Conservation (phyloP, 2,888 invertebrate genomes). For the Deilephila elpenor region DNA sequence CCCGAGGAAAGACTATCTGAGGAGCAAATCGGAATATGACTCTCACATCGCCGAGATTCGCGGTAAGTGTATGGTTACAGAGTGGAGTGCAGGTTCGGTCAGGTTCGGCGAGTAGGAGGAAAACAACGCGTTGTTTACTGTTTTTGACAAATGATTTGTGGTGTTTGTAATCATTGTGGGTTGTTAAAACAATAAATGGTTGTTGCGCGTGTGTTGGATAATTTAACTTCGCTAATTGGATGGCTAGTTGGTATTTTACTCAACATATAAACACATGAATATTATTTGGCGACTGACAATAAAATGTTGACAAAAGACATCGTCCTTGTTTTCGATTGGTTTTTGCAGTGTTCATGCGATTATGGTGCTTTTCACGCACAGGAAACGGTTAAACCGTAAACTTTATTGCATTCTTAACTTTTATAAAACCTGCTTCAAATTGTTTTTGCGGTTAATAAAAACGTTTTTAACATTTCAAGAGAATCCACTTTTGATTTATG, state of each 20-base stretch:
- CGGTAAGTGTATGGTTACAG: constrained; percentile 84
- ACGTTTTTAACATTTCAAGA: constrained; percentile 3
- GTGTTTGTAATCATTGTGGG: not conserved
- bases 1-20: constrained; percentile 88
- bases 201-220: not conserved
- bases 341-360: not conserved
- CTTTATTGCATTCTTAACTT: constrained; percentile 6
- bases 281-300: too few relatives aligned
- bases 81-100: not conserved
- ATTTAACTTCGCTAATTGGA: too few relatives aligned
- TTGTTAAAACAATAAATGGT: not conserved
- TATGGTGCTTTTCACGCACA: not conserved
- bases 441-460: constrained; percentile 1
- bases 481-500: not conserved
- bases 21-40: constrained; percentile 93
- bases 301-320: not conserved
- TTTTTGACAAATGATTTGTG: not conserved
- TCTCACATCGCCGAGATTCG: constrained; percentile 93
- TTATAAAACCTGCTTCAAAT: not conserved
- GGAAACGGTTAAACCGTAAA: not conserved
- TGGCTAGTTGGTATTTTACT: too few relatives aligned
- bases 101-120: constrained; percentile 3
- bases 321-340: not conserved
- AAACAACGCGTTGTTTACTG: not conserved
- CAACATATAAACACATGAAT: too few relatives aligned